phyloP scores from a whole-genome alignment of 1,140 invertebrate species.

The Macrosteles quadrilineatus region DNA sequence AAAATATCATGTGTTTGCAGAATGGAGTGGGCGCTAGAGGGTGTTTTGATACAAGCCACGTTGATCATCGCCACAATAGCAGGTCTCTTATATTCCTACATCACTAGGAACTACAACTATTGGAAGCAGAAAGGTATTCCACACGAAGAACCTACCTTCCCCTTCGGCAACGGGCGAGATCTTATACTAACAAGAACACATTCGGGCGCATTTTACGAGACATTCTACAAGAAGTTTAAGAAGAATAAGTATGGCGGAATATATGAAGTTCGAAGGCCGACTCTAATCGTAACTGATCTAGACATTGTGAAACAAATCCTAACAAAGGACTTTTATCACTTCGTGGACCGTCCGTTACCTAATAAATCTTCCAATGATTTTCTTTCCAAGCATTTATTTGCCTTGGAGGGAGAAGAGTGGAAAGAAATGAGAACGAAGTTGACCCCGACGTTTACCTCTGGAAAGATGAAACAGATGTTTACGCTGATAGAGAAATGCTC shows the following conservation, averaged over 20 bases:
- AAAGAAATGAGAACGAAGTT: conserved; percentile 58
- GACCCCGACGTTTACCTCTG: conserved; percentile 61
- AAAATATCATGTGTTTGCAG: background rate
- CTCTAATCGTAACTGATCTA: conserved; percentile 40
- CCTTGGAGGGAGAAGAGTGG: conserved; percentile 58
- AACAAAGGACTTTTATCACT: conserved; percentile 57
- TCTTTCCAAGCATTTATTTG: conserved; percentile 54
- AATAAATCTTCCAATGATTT: conserved; percentile 53
- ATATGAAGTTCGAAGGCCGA: conserved; percentile 1
- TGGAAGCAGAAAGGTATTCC: conserved; percentile 38
- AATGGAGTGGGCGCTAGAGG: conserved; percentile 3
- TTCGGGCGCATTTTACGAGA: background rate
- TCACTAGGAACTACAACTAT: conserved; percentile 13
- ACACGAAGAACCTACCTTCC: conserved; percentile 23
- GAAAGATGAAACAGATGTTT: conserved; percentile 63
- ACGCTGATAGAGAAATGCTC: conserved; percentile 52
- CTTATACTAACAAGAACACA: background rate
- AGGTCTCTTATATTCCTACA: conserved; percentile 8
- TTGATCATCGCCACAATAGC: background rate
- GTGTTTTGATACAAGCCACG: background rate
- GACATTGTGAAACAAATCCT: conserved; percentile 54
- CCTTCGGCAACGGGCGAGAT: conserved; percentile 34
- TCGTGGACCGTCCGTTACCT: conserved; percentile 53
- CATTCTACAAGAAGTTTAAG: conserved; percentile 6
- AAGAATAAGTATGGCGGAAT: conserved; percentile 1